Base-by-base conservation (phyloP, 2,888 invertebrate genomes). In the Nipponacmea schrenckii region DNA sequence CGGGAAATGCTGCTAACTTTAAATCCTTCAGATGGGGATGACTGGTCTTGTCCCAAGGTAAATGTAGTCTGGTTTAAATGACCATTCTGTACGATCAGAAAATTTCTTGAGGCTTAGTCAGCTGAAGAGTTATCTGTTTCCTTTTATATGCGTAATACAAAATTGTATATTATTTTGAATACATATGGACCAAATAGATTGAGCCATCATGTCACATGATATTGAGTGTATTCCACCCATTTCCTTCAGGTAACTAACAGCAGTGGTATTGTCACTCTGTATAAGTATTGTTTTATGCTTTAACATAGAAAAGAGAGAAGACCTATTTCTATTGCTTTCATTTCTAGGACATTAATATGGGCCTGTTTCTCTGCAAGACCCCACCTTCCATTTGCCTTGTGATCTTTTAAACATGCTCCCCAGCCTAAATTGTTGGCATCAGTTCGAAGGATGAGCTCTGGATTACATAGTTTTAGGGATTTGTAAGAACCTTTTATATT, bases 231-330 rank as follows among this genome's bases (percentile, higher is more conserved):
- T 56, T 10, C 77, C 74, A 20, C 77, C 77, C 72, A 72, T 67
- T 24, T 77, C 75, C 15, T 66, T 31, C 0, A 77, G 50, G 45
- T 74, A 75, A 26, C 62, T 48, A 7, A 77, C 68, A 15, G 73
- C 77, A 10, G 66, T 67, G 5, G 71, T 72, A 27, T 75, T 77
- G 26, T 77, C 75, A 15, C 74, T 8, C 26, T 63, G 62, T 14
- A 76, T 5, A 31, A 65, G 48, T 12, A 76, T 64, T 39, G 72
- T 74, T 48, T n/a, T 64, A 62, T 73, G 56, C 8, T 5, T 14
- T 39, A 39, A 26, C 5, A 62, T 14, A 76, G 69, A 44, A n/a
- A n/a, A n/a, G 46, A 44, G 63, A 73, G 26, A 31, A 77, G 27
- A 15, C 63, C 50, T 12, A 74, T n/a, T 17, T 67, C 71, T 48